These are phyloP conservation scores for Oscheius sp. DNA, from an alignment of 2,888 invertebrate species.

Conservation along the genomic window DNA sequence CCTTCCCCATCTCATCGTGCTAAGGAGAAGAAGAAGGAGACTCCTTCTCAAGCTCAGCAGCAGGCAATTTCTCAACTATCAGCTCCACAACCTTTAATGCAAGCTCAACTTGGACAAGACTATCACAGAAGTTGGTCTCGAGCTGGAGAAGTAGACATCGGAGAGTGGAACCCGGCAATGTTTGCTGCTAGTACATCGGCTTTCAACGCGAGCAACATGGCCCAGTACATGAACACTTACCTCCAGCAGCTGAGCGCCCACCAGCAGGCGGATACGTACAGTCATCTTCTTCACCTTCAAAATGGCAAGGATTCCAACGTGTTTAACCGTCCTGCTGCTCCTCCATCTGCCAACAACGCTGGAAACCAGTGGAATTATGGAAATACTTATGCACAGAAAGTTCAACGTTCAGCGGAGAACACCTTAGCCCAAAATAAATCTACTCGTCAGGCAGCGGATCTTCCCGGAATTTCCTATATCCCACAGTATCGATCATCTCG, in stretches of 20 bases:
- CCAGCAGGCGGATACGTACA: not conserved
- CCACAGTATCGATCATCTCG: constrained; percentile 10
- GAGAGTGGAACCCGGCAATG: constrained; percentile 16
- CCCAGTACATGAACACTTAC: not conserved
- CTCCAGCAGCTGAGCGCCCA: not conserved
- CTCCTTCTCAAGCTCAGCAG: not conserved
- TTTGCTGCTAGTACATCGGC: not conserved
- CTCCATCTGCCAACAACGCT: too few relatives aligned
- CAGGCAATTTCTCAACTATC: not conserved
- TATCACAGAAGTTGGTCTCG: not conserved
- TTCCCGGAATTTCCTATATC: constrained; percentile 19
- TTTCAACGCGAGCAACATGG: not conserved
- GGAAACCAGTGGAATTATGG: too few relatives aligned
- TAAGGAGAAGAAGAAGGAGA: constrained; percentile 1
- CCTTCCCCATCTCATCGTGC: not conserved
- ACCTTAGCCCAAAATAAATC: too few relatives aligned
- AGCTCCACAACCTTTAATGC: too few relatives aligned
- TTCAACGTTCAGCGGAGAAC: too few relatives aligned
- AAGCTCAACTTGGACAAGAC: not conserved
- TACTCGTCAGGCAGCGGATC: not conserved
- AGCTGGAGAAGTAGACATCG: constrained; percentile 2
- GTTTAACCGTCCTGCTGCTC: too few relatives aligned
- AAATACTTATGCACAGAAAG: too few relatives aligned
- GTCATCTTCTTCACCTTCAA: not conserved
- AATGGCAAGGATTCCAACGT: not conserved